These are phyloP conservation scores for Oreochromis aureus DNA, from an alignment of 2,113 vertebrate species.

Conservation along the genomic window DNA sequence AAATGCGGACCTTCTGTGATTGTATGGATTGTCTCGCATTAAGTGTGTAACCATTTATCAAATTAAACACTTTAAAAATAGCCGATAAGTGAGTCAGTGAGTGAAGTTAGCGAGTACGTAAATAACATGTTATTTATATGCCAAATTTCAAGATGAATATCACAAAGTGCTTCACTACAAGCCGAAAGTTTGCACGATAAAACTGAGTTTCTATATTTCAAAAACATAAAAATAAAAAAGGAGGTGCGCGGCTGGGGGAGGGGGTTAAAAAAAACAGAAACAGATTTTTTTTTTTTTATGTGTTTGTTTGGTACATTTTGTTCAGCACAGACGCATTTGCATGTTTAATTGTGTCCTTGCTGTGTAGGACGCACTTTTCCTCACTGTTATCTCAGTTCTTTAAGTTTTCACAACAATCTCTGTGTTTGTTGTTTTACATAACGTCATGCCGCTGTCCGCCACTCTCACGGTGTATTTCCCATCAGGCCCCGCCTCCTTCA, in stretches of 20 bases:
- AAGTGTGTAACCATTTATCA: neutral
- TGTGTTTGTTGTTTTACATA: constrained; percentile 65
- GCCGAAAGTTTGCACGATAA: fast-evolving
- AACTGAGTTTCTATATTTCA: neutral
- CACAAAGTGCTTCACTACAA: neutral
- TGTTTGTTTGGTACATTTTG: neutral
- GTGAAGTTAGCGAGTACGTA: neutral
- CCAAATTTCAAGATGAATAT: neutral
- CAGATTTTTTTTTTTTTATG: neutral
- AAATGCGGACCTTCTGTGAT: neutral
- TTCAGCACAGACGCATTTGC: neutral
- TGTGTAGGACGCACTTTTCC: neutral
- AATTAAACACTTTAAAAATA: neutral
- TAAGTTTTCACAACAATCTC: constrained; percentile 41
- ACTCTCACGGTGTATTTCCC: constrained; percentile 57
- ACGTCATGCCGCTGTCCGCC: constrained; percentile 47
- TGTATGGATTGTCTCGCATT: neutral
- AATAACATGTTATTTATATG: neutral
- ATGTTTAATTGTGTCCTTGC: neutral
- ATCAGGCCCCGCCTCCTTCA: constrained; percentile 63
- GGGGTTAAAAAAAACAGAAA: neutral
- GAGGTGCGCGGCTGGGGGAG: neutral
- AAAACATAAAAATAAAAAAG: neutral
- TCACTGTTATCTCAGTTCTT: constrained; percentile 22
- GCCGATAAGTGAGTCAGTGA: neutral